Percentiles rank a stretch among this genome's conserved stretches.
phyloP scores from a whole-genome alignment of 2,888 invertebrate species.

The Megastigmus dorsalis region DNA sequence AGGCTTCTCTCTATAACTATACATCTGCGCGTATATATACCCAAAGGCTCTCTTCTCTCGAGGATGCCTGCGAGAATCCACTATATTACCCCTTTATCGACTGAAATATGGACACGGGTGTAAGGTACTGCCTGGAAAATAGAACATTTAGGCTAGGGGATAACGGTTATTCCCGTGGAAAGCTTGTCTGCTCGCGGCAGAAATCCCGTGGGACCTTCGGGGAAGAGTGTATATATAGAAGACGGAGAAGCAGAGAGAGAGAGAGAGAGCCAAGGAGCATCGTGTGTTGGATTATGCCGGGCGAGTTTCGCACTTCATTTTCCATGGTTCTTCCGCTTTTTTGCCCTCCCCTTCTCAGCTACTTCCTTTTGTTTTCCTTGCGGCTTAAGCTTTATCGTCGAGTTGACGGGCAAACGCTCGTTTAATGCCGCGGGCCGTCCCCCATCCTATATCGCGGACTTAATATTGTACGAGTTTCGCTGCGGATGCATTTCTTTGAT shows the following conservation, averaged over 20 bases:
- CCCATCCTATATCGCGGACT: constrained; percentile 1
- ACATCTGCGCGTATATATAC: constrained; percentile 15
- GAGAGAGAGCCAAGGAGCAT: not conserved
- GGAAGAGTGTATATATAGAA: not conserved
- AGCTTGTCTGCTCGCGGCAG: constrained; percentile 39
- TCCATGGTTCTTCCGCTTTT: constrained; percentile 9
- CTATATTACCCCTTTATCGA: constrained; percentile 63
- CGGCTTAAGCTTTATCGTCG: constrained; percentile 36
- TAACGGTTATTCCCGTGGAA: constrained; percentile 57
- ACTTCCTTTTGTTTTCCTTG: constrained; percentile 20
- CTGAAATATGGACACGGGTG: constrained; percentile 61
- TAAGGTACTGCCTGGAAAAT: constrained; percentile 60
- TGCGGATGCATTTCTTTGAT: constrained; percentile 8
- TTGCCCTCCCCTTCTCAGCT: not conserved
- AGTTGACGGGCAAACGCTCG: constrained; percentile 26
- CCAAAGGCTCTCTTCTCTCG: constrained; percentile 43
- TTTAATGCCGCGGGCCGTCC: constrained; percentile 18
- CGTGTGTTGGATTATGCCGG: constrained; percentile 17
- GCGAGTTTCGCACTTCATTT: constrained; percentile 42
- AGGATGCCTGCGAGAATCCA: constrained; percentile 55
- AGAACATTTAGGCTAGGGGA: constrained; percentile 56
- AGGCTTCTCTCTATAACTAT: not conserved
- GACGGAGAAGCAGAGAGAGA: not conserved
- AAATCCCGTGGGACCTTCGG: constrained; percentile 19
- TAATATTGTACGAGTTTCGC: not conserved